Conservation (phyloP, 1,140 invertebrate species). For the Drosophila busckii region DNA sequence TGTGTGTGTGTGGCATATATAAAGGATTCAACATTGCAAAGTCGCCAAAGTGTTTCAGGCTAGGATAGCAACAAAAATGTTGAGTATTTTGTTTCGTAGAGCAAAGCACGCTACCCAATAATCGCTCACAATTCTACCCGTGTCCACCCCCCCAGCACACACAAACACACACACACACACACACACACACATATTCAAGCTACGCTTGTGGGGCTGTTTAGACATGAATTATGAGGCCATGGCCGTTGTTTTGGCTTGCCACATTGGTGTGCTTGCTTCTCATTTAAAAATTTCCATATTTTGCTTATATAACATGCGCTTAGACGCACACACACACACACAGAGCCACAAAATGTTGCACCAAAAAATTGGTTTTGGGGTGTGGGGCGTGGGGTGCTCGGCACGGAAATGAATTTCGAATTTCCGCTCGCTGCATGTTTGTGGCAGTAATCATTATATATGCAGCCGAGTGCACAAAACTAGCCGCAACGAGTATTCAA, state of each 20-base stretch:
- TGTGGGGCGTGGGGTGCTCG: background rate
- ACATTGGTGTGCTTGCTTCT: conserved; percentile 14
- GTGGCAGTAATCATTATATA: conserved; percentile 32
- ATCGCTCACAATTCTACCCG: background rate
- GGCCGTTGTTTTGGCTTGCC: conserved; percentile 36
- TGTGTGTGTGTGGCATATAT: conserved; percentile 28
- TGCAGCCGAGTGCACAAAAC: conserved; percentile 17
- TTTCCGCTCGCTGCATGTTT: conserved; percentile 44
- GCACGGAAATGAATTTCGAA: conserved; percentile 64
- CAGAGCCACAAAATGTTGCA: conserved; percentile 1
- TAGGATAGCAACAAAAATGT: too few relatives aligned
- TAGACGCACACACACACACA: conserved; percentile 1
- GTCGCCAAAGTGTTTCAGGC: conserved; percentile 35
- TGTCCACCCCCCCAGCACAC: too few relatives aligned
- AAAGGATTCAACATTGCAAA: conserved; percentile 70
- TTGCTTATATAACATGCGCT: conserved; percentile 26
- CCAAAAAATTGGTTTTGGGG: conserved; percentile 29
- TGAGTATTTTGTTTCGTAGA: conserved; percentile 18
- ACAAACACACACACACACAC: background rate
- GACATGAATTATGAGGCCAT: conserved; percentile 57
- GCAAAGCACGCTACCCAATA: conserved; percentile 8
- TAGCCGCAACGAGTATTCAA: conserved; percentile 10
- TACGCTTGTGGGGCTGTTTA: conserved; percentile 15
- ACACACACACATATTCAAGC: background rate
- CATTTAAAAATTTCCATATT: conserved; percentile 63